Conservation (phyloP, 1,140 invertebrate genomes). For the Pogonus chalceus region DNA sequence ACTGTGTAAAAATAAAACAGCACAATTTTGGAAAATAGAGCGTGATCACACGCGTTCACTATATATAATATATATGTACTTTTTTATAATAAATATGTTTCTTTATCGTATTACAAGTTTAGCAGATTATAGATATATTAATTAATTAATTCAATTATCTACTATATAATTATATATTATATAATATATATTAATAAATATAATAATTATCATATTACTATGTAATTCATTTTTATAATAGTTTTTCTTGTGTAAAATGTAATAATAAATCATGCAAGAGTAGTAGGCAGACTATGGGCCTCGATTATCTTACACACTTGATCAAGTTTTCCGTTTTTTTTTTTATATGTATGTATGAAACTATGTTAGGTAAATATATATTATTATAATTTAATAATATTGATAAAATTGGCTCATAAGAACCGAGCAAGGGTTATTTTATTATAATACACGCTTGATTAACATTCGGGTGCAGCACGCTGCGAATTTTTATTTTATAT, state of each 20-base stretch:
- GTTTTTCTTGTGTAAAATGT: slow-evolving; percentile 33
- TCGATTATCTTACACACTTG: slow-evolving; percentile 21
- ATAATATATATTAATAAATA: slow-evolving; percentile 21
- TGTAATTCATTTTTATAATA: slow-evolving; percentile 30
- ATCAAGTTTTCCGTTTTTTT: neutral
- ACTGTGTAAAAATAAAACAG: slow-evolving; percentile 3
- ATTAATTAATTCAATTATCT: slow-evolving; percentile 31
- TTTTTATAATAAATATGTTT: slow-evolving; percentile 13
- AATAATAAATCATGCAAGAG: slow-evolving; percentile 32
- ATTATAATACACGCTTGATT: neutral
- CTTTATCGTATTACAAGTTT: slow-evolving; percentile 32
- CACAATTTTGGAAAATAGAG: slow-evolving; percentile 5
- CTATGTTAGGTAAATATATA: too few relatives aligned
- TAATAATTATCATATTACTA: slow-evolving; percentile 22
- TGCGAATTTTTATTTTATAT: neutral
- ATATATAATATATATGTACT: too few relatives aligned
- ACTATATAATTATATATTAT: slow-evolving; percentile 33
- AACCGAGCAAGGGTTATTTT: slow-evolving; percentile 5
- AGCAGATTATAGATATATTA: slow-evolving; percentile 28
- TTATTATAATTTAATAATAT: slow-evolving; percentile 2
- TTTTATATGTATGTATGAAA: too few relatives aligned
- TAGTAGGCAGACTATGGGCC: slow-evolving; percentile 29
- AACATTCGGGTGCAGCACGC: neutral
- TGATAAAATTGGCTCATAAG: slow-evolving; percentile 1
- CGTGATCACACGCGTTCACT: neutral